Percentiles rank a stretch among this genome's conserved stretches.
Conservation (phyloP, 2,888 invertebrate species). For the Drosophila meridiana region DNA sequence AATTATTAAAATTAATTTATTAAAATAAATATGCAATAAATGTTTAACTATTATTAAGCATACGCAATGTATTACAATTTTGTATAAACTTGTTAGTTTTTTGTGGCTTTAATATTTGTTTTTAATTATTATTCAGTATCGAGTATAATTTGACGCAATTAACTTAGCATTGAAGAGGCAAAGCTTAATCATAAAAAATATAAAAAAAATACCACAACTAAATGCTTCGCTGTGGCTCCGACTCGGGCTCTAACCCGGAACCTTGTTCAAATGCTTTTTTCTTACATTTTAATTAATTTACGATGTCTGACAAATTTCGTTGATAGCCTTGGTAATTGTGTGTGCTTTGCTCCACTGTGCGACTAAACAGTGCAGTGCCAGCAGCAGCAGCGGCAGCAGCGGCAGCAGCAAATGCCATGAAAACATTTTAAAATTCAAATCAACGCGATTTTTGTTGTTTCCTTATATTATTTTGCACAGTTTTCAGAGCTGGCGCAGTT, state of each 20-base stretch:
- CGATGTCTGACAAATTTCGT: conserved; percentile 1
- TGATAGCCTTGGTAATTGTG: not conserved
- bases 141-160: not conserved
- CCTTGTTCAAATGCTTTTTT: conserved; percentile 2
- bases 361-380: conserved; percentile 23
- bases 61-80: not conserved
- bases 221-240: not conserved
- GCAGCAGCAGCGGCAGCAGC: not conserved
- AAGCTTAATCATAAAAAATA: not conserved
- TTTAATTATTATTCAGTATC: conserved; percentile 6
- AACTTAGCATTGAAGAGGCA: conserved; percentile 4
- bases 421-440: conserved; percentile 79
- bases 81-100: not conserved
- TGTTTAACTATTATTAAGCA: not conserved
- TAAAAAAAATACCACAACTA: not conserved
- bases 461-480: conserved; percentile 75
- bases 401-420: conserved; percentile 67
- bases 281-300: conserved; percentile 9
- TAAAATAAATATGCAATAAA: not conserved
- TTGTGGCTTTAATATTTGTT: not conserved
- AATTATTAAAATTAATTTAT: not conserved
- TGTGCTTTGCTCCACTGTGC: conserved; percentile 42
- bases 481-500: conserved; percentile 57
- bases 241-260: conserved; percentile 2
- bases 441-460: conserved; percentile 78